Evolutionary conservation across 2,797 vertebrate genomes (phyloP), one percentile per base, ranked within the genome.

Genomic region (Rhynchotus rufescens): DNA sequence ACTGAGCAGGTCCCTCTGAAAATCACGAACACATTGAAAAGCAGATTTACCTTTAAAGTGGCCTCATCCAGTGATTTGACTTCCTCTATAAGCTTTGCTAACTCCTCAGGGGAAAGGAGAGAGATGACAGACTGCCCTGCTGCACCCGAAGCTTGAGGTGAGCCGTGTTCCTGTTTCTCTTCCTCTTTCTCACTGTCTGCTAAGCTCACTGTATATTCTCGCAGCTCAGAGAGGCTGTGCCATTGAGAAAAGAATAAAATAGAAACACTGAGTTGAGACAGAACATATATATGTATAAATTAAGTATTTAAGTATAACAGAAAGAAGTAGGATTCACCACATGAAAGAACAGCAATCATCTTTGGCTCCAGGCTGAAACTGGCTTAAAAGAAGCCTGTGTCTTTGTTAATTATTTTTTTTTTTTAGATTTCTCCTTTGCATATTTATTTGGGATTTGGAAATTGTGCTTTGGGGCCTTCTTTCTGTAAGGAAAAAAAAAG

Each of bases 111-210:
- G 12, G 98, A 98, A 92, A 99, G 98, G 71, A 98, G 97, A 77
- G 99, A 98, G 93, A 99, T 98, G 83, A 99, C 98, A 0, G 99
- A 98, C 85, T 98, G 98, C 60, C 98, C 98, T 13, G 89, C 93
- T 52, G 78, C 86, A 28, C 95, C 88, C 11, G 97, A 89, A 9
- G 96, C 68, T 36, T 95, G 96, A 71, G 97, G 83, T 40, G 95
- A 72, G 51, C 93, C 3, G 1, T 66, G 91, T 45, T 97, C 94
- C 25, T 92, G 89, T 40, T 74, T 60, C 51, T 93, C 83, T 13
- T 97, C 95, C 1, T 97, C 94, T 5, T 91, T 97, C 34, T 61
- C 19, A 3, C 96, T 96, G 79, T 98, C 98, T 11, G 95, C 87
- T 47, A 96, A 96, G 74, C 97, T 97, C 10, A 96, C 98, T 1